These are phyloP conservation scores for Charina bottae DNA, from an alignment of 2,113 vertebrate species.

Conservation along the genomic window DNA sequence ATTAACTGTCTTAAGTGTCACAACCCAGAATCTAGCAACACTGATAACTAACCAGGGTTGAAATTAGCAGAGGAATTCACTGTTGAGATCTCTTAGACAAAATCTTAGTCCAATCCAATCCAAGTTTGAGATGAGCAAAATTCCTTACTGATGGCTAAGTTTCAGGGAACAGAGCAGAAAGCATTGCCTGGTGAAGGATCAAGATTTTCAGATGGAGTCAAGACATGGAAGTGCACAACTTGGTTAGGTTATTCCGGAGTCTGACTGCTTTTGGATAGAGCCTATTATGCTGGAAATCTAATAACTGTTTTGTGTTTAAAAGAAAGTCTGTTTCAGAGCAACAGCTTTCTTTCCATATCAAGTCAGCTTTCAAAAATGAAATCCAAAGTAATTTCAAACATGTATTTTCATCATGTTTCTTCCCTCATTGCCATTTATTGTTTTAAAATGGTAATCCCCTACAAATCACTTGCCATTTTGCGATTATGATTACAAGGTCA, in stretches of 20 bases:
- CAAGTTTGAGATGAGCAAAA: not conserved
- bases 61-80: not conserved
- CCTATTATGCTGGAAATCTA: not conserved
- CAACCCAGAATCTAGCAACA: not conserved
- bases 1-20: not conserved
- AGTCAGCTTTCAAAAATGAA: not conserved
- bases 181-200: not conserved
- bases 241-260: not conserved
- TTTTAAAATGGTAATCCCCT: constrained; percentile 37
- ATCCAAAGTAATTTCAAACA: constrained; percentile 2
- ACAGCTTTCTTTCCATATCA: not conserved
- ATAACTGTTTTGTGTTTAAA: not conserved
- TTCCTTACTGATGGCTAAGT: not conserved
- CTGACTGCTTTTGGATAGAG: not conserved
- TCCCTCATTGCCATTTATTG: constrained; percentile 15
- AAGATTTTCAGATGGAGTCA: not conserved
- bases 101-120: not conserved
- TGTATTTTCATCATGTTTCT: not conserved
- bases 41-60: not conserved
- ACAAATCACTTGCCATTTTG: constrained; percentile 19
- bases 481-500: constrained; percentile 35
- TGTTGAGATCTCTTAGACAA: not conserved
- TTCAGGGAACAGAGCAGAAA: not conserved
- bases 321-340: not conserved
- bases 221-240: not conserved